Evolutionary conservation across 2,797 vertebrate genomes (phyloP).

Genomic region (Danio albolineatus): DNA sequence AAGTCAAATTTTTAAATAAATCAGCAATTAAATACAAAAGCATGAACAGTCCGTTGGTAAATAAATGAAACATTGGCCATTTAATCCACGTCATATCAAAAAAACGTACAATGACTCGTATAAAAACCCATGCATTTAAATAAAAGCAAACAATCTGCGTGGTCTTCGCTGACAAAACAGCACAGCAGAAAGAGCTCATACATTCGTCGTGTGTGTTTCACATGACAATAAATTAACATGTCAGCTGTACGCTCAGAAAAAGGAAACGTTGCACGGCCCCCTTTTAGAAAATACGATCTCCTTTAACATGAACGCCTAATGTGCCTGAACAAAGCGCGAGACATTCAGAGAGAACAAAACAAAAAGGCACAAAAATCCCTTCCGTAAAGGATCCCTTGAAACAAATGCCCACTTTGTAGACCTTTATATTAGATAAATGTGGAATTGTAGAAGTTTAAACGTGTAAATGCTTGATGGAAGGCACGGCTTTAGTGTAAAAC

Average conservation of each 20-base stretch:
- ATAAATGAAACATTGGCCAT: constrained; percentile 45
- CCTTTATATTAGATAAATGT: constrained; percentile 36
- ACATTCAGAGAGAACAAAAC: constrained; percentile 18
- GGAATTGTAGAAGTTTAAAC: constrained; percentile 4
- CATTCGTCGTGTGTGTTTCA: constrained; percentile 48
- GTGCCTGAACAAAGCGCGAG: background rate
- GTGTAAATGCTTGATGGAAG: constrained; percentile 56
- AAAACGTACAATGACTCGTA: constrained; percentile 51
- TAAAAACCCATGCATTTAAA: constrained; percentile 68
- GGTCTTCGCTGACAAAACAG: constrained; percentile 51
- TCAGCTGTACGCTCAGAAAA: constrained; percentile 45
- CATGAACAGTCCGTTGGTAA: constrained; percentile 3
- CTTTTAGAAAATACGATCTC: constrained; percentile 7
- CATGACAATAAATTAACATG: constrained; percentile 28
- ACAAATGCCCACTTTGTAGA: constrained; percentile 54
- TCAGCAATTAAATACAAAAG: background rate
- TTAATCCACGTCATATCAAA: constrained; percentile 61
- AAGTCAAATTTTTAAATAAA: too few relatives aligned
- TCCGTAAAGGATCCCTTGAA: constrained; percentile 50
- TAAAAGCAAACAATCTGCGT: constrained; percentile 60
- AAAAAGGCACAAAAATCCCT: constrained; percentile 63
- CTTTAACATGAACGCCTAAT: background rate
- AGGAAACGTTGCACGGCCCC: constrained; percentile 18
- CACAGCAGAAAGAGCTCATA: constrained; percentile 51
- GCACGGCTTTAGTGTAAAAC: constrained; percentile 50